Evolutionary conservation across 2,888 invertebrate genomes (phyloP).

Genomic region (Drosophila meridiana): DNA sequence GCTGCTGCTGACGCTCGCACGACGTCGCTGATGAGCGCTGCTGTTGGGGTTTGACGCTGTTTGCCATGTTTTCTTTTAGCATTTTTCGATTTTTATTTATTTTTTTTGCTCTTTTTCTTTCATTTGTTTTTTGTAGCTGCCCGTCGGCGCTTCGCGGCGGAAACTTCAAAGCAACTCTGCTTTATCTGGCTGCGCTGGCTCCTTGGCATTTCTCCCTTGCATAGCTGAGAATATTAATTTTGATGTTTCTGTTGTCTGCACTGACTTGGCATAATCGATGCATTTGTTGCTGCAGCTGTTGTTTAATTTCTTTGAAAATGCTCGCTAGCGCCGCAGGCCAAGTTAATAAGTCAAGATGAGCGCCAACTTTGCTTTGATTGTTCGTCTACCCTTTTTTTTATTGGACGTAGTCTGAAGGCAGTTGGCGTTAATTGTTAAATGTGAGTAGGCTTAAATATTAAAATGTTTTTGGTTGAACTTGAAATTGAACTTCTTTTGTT

Average conservation of each 20-base stretch:
- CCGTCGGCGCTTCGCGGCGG: conserved; percentile 43
- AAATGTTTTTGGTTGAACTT: background rate
- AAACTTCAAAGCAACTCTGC: conserved; percentile 67
- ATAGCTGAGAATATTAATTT: conserved; percentile 72
- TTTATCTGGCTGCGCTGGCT: conserved; percentile 33
- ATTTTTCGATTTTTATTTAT: conserved; percentile 10
- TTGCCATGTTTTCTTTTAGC: conserved; percentile 33
- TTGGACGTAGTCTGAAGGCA: conserved; percentile 12
- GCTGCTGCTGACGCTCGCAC: conserved; percentile 18
- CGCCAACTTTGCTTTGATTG: conserved; percentile 55
- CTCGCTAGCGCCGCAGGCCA: conserved; percentile 46
- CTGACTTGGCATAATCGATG: conserved; percentile 73
- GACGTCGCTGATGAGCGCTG: conserved; percentile 38
- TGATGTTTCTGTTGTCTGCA: conserved; percentile 52
- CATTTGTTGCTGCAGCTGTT: conserved; percentile 53
- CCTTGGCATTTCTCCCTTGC: conserved; percentile 60
- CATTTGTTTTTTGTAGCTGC: conserved; percentile 20
- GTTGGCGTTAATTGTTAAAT: background rate
- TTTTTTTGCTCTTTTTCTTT: conserved; percentile 14
- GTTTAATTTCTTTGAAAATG: conserved; percentile 66
- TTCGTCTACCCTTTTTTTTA: background rate
- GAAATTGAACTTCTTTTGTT: background rate
- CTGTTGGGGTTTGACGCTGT: conserved; percentile 17
- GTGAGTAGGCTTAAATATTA: background rate
- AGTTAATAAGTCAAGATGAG: conserved; percentile 65